Evolutionary conservation across 2,113 vertebrate species (phyloP).

Genomic region (Myiagra hebetior): DNA sequence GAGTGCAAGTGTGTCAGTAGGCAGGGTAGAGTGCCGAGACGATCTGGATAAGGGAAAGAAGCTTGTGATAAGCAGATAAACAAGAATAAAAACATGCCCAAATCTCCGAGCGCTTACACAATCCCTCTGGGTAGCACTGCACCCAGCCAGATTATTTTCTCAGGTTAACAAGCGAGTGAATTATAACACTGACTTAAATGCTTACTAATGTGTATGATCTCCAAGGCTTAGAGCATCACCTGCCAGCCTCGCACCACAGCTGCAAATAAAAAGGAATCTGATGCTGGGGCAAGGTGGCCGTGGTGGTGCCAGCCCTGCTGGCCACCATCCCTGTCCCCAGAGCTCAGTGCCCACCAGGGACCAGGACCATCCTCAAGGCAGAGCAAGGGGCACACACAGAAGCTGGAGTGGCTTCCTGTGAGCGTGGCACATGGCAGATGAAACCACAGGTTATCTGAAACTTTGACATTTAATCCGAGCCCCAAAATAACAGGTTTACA

Average conservation of each 20-base stretch:
- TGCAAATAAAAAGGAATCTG: not conserved
- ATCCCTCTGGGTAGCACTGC: not conserved
- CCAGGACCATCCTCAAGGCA: not conserved
- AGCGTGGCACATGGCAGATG: not conserved
- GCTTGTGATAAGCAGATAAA: slow-evolving; percentile 65
- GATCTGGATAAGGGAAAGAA: slow-evolving; percentile 46
- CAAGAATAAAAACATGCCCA: slow-evolving; percentile 14
- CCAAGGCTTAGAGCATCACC: slow-evolving; percentile 12
- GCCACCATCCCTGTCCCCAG: not conserved
- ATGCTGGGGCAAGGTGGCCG: not conserved
- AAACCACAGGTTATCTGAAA: not conserved
- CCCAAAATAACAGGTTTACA: not conserved
- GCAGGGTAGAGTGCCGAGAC: not conserved
- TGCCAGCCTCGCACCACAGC: not conserved
- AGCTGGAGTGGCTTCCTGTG: not conserved
- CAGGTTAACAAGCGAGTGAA: slow-evolving; percentile 32
- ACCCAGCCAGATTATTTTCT: slow-evolving; percentile 22
- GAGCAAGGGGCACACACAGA: not conserved
- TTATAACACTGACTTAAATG: slow-evolving; percentile 24
- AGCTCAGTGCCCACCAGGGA: not conserved
- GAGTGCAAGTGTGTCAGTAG: slow-evolving; percentile 33
- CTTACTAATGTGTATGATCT: not conserved
- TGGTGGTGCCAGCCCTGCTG: not conserved
- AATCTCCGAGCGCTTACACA: not conserved
- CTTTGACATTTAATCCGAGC: not conserved